phyloP scores from a whole-genome alignment of 1,140 invertebrate species.

The Berghia stephanieae region DNA sequence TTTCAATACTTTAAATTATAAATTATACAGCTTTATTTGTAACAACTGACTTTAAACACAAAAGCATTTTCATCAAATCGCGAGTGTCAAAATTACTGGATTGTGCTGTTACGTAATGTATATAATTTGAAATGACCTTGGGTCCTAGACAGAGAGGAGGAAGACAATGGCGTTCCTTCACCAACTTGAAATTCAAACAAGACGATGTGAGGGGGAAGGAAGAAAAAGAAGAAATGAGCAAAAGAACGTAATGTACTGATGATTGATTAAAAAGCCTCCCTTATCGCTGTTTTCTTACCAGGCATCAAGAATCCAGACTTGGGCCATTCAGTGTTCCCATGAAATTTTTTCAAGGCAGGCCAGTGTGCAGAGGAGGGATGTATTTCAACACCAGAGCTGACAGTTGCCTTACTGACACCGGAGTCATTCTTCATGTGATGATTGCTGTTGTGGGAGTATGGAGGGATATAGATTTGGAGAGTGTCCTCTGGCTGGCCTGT shows the following conservation, averaged over 20 bases:
- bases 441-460: constrained; percentile 26
- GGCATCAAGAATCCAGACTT: constrained; percentile 86
- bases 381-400: constrained; percentile 46
- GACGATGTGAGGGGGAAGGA: not conserved
- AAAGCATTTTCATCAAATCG: too few relatives aligned
- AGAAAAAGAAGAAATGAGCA: constrained; percentile 27
- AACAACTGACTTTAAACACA: too few relatives aligned
- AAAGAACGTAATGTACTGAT: too few relatives aligned
- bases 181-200: not conserved
- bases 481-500: constrained; percentile 94
- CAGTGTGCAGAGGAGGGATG: constrained; percentile 69
- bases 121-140: too few relatives aligned
- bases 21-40: too few relatives aligned
- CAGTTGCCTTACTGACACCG: constrained; percentile 29
- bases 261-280: too few relatives aligned
- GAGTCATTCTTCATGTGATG: constrained; percentile 32
- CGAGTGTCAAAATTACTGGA: too few relatives aligned
- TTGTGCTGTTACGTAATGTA: too few relatives aligned
- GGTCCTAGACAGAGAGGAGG: too few relatives aligned
- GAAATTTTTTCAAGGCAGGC: constrained; percentile 79
- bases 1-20: too few relatives aligned
- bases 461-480: constrained; percentile 84
- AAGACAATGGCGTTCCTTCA: too few relatives aligned
- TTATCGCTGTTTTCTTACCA: too few relatives aligned
- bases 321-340: constrained; percentile 83